Conservation (phyloP, 2,113 vertebrate species). For the Spea bombifrons region DNA sequence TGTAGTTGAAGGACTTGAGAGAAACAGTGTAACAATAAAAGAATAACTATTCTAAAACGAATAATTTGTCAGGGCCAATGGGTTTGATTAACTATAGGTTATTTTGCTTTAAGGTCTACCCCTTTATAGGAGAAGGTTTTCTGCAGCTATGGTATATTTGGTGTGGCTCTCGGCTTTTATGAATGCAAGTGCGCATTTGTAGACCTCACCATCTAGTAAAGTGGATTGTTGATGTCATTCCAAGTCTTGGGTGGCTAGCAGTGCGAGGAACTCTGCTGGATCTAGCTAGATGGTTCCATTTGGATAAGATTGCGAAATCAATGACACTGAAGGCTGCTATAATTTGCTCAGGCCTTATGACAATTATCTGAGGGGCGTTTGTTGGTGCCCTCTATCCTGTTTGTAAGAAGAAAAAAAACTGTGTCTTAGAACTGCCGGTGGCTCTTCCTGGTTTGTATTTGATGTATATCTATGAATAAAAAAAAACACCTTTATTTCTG, state of each 20-base stretch:
- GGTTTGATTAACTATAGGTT: background rate
- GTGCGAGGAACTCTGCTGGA: slow-evolving; percentile 8
- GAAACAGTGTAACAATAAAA: background rate
- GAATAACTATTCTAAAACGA: background rate
- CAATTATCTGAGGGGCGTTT: background rate
- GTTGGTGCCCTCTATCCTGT: background rate
- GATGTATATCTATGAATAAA: slow-evolving; percentile 42
- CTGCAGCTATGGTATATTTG: background rate
- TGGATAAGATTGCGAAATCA: background rate
- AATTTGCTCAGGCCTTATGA: background rate
- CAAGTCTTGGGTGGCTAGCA: slow-evolving; percentile 4
- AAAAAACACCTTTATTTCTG: slow-evolving; percentile 42
- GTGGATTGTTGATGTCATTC: background rate
- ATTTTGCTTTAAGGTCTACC: background rate
- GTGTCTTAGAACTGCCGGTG: slow-evolving; percentile 17
- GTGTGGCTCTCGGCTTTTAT: slow-evolving; percentile 20
- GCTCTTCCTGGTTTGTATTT: slow-evolving; percentile 32
- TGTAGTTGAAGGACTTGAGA: background rate
- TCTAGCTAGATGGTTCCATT: background rate
- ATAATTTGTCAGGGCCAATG: background rate
- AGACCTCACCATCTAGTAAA: slow-evolving; percentile 3
- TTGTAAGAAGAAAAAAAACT: slow-evolving; percentile 15
- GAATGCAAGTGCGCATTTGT: background rate
- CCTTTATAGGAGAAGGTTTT: background rate
- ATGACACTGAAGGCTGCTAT: background rate